Percentiles rank a stretch among this genome's conserved stretches.
These are phyloP conservation scores for Drosophila emarginata DNA, from an alignment of 2,888 invertebrate species.

Conservation along the genomic window DNA sequence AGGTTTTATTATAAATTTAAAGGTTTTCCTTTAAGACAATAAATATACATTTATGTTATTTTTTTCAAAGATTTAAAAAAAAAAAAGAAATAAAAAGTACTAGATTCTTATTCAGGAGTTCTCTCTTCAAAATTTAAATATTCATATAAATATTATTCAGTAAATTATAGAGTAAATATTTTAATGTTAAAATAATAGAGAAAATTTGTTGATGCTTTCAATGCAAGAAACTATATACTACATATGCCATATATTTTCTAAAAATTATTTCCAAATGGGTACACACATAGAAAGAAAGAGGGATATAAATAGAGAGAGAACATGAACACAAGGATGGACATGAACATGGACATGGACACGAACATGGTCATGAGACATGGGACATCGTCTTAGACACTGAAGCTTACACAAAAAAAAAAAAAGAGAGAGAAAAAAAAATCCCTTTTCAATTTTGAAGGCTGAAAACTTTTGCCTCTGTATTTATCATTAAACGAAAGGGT, in stretches of 20 bases:
- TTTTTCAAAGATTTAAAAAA: no score
- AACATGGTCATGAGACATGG: constrained; percentile 20
- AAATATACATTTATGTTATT: no score
- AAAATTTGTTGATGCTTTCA: no score
- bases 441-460: constrained; percentile 36
- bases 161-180: no score
- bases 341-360: constrained; percentile 21
- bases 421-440: constrained; percentile 17
- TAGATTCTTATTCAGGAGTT: no score
- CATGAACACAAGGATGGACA: constrained; percentile 20
- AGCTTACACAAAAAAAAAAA: constrained; percentile 4
- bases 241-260: not conserved
- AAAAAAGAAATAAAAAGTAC: no score
- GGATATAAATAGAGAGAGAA: not conserved
- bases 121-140: no score
- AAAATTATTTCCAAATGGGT: constrained; percentile 1
- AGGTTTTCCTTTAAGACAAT: no score
- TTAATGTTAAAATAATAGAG: no score
- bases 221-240: not conserved
- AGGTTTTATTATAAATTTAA: no score
- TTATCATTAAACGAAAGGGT: constrained; percentile 39
- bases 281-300: constrained; percentile 1
- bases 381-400: constrained; percentile 22
- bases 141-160: no score
- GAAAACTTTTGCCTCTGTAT: constrained; percentile 27